Percentiles rank a stretch among this genome's conserved stretches.
Evolutionary conservation across 2,113 vertebrate genomes (phyloP).

Genomic region (Lanius collurio): DNA sequence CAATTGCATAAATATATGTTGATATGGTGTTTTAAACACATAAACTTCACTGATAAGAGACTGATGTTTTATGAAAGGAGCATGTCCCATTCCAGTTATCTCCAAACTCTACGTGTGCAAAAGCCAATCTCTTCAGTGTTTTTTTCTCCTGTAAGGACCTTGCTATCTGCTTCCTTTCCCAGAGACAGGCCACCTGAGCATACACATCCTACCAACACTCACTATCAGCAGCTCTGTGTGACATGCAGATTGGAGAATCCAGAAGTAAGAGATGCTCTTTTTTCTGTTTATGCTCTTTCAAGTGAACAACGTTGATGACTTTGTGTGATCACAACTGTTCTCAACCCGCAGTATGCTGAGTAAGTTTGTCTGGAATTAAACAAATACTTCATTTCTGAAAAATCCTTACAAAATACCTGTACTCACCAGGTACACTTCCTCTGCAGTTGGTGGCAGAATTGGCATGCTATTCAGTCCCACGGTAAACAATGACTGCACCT

Average conservation of each 20-base stretch:
- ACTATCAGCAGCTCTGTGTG: not conserved
- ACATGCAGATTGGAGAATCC: not conserved
- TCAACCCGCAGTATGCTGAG: fast-evolving
- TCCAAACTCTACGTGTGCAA: not conserved
- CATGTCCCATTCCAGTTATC: fast-evolving
- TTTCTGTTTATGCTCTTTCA: not conserved
- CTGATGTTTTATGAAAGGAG: not conserved
- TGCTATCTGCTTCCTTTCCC: not conserved
- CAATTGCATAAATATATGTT: not conserved
- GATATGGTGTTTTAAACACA: not conserved
- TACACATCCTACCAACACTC: not conserved
- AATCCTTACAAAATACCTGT: constrained; percentile 40
- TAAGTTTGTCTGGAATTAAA: not conserved
- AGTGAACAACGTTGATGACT: not conserved
- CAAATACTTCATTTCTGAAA: not conserved
- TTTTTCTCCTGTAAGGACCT: not conserved
- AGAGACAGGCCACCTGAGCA: not conserved
- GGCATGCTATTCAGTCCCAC: not conserved
- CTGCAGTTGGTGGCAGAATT: not conserved
- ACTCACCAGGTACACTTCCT: constrained; percentile 2
- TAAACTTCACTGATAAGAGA: not conserved
- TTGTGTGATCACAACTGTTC: not conserved
- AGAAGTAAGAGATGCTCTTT: not conserved
- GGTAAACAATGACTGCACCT: not conserved
- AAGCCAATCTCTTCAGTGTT: not conserved